A percentile compares a stretch with the other conserved stretches of the same genome.
Conservation (phyloP, 1,140 invertebrate species). For the Notospermus geniculatus region DNA sequence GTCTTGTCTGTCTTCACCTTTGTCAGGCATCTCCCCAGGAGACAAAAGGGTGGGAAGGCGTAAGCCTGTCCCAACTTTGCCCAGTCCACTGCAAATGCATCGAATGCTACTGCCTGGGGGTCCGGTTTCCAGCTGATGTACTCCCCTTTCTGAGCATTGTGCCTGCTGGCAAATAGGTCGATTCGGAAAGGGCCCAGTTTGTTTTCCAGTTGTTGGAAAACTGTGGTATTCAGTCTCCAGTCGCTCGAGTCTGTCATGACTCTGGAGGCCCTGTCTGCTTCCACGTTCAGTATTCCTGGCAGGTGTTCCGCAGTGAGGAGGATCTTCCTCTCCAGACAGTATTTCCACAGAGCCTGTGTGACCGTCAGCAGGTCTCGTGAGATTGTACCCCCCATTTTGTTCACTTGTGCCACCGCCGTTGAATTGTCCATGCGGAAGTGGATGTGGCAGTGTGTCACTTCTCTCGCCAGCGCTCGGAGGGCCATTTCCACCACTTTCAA, state of each 20-base stretch:
- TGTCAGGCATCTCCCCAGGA: conserved; percentile 11
- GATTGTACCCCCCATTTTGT: neutral
- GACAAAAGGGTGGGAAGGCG: conserved; percentile 25
- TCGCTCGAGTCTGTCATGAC: conserved; percentile 16
- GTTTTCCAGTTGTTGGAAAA: conserved; percentile 16
- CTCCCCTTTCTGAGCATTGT: conserved; percentile 19
- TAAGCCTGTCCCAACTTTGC: conserved; percentile 14
- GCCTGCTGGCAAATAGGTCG: conserved; percentile 28
- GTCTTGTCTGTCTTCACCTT: conserved; percentile 16
- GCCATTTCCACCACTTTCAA: neutral
- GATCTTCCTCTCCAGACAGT: conserved; percentile 22
- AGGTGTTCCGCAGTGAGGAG: conserved; percentile 20
- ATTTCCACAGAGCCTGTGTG: conserved; percentile 21
- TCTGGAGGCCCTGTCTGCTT: conserved; percentile 22
- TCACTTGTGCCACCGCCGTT: neutral
- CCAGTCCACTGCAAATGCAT: conserved; percentile 24
- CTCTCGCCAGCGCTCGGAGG: too few relatives aligned
- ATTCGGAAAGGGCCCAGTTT: conserved; percentile 15
- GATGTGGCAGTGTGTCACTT: neutral
- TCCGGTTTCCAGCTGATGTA: conserved; percentile 29
- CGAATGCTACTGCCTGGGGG: conserved; percentile 19
- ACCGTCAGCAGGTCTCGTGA: conserved; percentile 15
- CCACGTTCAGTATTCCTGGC: conserved; percentile 21
- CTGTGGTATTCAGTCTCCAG: conserved; percentile 20
- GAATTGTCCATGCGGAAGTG: conserved; percentile 8